phyloP scores from a whole-genome alignment of 2,888 invertebrate species.

The Macaria liturata region DNA sequence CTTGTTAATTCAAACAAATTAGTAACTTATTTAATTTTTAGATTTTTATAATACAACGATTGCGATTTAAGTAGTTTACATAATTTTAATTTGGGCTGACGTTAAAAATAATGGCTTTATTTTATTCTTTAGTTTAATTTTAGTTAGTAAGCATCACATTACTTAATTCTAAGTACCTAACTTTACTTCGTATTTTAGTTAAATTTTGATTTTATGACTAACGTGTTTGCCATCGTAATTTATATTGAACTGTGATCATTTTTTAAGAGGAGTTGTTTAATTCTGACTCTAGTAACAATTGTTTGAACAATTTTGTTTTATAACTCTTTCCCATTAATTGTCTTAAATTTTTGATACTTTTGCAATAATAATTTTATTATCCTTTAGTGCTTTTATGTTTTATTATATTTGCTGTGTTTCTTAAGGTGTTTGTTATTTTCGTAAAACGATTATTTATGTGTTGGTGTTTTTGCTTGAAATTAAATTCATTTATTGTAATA shows the following conservation, averaged over 20 bases:
- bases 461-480: slow-evolving; percentile 29
- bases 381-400: slow-evolving; percentile 30
- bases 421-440: slow-evolving; percentile 61
- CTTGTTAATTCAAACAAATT: too few species aligned
- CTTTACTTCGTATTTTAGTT: slow-evolving; percentile 48
- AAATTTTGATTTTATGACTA: slow-evolving; percentile 50
- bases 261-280: slow-evolving; percentile 58
- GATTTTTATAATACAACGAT: slow-evolving; percentile 19
- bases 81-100: too few species aligned
- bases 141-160: slow-evolving; percentile 49
- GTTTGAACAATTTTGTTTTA: slow-evolving; percentile 17
- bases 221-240: slow-evolving; percentile 74
- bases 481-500: slow-evolving; percentile 26
- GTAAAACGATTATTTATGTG: slow-evolving; percentile 67
- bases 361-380: slow-evolving; percentile 29
- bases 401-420: slow-evolving; percentile 33
- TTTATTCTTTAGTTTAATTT: slow-evolving; percentile 20
- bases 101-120: slow-evolving; percentile 5
- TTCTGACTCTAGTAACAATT: slow-evolving; percentile 7
- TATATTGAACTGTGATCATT: slow-evolving; percentile 80
- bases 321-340: not conserved
- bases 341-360: slow-evolving; percentile 6
- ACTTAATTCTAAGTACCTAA: slow-evolving; percentile 66
- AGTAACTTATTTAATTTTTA: too few species aligned
- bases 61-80: slow-evolving; percentile 9